phyloP scores from a whole-genome alignment of 2,888 invertebrate genomes.

The Troides helena region DNA sequence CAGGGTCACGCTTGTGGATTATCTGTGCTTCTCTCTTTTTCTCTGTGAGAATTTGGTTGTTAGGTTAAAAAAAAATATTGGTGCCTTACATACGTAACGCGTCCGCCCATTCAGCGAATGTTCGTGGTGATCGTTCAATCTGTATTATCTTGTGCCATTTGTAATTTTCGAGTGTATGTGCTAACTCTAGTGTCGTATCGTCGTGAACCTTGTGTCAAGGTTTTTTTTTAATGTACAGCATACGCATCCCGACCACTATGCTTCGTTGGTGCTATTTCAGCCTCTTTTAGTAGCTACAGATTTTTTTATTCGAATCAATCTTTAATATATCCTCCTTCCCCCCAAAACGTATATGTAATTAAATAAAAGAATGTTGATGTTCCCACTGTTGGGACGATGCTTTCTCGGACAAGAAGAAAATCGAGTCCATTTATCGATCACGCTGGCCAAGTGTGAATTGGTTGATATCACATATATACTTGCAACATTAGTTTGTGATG shows the following conservation, averaged over 20 bases:
- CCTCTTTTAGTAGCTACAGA: background rate
- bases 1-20: background rate
- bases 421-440: too few species aligned
- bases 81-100: constrained; percentile 71
- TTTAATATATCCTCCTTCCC: too few species aligned
- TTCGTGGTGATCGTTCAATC: constrained; percentile 7
- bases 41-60: constrained; percentile 9
- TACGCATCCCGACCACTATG: background rate
- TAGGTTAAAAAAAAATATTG: constrained; percentile 40
- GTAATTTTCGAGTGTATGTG: constrained; percentile 25
- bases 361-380: too few species aligned
- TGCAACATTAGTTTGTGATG: too few species aligned
- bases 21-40: constrained; percentile 14
- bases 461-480: too few species aligned
- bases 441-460: too few species aligned
- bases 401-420: too few species aligned
- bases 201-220: constrained; percentile 8
- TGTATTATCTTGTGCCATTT: constrained; percentile 29
- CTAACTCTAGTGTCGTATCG: constrained; percentile 17
- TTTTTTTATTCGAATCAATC: background rate
- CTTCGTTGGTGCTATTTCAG: background rate
- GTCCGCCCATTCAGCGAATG: constrained; percentile 57
- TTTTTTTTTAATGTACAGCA: background rate
- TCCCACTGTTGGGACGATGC: too few species aligned
- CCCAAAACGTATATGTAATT: too few species aligned